Base-by-base conservation (phyloP, 2,888 invertebrate genomes). In the Dryocosmus kuriphilus region DNA sequence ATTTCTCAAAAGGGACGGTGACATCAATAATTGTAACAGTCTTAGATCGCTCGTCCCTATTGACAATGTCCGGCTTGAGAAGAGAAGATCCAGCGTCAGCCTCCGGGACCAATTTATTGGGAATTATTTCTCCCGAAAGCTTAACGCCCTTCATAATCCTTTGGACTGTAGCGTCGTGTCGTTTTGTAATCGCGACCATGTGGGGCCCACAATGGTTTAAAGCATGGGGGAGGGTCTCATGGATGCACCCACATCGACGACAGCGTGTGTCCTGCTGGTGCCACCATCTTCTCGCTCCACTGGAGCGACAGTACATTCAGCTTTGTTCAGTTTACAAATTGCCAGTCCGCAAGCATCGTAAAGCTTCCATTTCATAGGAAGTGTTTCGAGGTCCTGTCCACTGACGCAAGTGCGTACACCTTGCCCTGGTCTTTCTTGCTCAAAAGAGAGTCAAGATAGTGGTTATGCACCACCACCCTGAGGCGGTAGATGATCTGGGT, bases 391-490 rank as follows among this genome's bases (percentile, higher is more conserved):
- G 76, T 77, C 16, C 46, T 67, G 75, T 78, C 73, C 4, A 75
- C 71, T 2, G 79, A 30, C 6, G 84, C 74, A 11, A 79, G 82
- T 16, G 82, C 74, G 78, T 78, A 82, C 0, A 86, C 87, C 79
- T 89, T 88, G 3, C 89, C 87, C 77, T 88, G 88, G 79, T 87
- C 85, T 1, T 79, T 81, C 74, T 88, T 86, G 1, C 38, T 51
- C 0, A 79, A 30, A 7, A 80, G 76, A 14, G n/a, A 62, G 2
- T 32, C 11, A 75, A 30, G 61, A 27, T 80, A 79, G 73, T 51
- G 27, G 0, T 65, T 60, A 0, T n/a, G 57, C 60, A 81, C 67
- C 35, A 57, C 9, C 16, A 82, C 82, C 3, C 19, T n/a, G 11
- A 32, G 32, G 32, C 32, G 7, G 8, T 32, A 32, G 32, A 6